These are phyloP conservation scores for Aradophagus sp. DNA, from an alignment of 1,140 invertebrate genomes.

Conservation along the genomic window DNA sequence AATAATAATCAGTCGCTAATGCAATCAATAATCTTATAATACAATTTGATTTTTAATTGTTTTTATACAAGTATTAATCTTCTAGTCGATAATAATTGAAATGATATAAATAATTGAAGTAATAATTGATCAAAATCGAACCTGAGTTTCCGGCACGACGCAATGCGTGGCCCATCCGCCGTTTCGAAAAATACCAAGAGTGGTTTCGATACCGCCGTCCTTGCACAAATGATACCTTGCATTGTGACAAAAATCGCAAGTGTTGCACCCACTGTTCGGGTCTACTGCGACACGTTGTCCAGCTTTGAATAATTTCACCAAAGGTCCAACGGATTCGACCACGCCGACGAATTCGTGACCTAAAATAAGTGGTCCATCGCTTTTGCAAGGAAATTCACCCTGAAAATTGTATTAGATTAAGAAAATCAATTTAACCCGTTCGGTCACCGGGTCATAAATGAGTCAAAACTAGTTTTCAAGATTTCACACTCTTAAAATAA, in stretches of 20 bases:
- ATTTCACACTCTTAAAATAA: no score
- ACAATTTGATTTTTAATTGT: no score
- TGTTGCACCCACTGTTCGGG: conserved; percentile 79
- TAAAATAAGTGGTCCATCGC: conserved; percentile 75
- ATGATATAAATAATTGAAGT: no score
- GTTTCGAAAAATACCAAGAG: conserved; percentile 79
- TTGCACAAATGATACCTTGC: conserved; percentile 79
- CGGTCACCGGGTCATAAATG: no score
- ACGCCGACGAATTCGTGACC: conserved; percentile 84
- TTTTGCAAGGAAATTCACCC: conserved; percentile 79
- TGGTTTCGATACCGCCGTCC: conserved; percentile 77
- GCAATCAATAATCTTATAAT: no score
- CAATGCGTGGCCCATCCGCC: conserved; percentile 82
- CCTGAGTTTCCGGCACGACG: conserved; percentile 77
- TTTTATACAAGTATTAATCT: no score
- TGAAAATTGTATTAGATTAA: no score
- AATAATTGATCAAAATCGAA: conserved; percentile 58
- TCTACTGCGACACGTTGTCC: conserved; percentile 81
- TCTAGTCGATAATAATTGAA: no score
- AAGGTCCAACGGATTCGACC: conserved; percentile 76
- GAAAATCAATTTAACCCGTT: no score
- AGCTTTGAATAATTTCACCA: conserved; percentile 77
- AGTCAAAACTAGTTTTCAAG: no score
- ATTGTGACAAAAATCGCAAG: conserved; percentile 77
- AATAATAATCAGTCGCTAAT: no score